These are phyloP conservation scores for Corythaixoides concolor DNA, from an alignment of 2,113 vertebrate genomes.

Conservation along the genomic window DNA sequence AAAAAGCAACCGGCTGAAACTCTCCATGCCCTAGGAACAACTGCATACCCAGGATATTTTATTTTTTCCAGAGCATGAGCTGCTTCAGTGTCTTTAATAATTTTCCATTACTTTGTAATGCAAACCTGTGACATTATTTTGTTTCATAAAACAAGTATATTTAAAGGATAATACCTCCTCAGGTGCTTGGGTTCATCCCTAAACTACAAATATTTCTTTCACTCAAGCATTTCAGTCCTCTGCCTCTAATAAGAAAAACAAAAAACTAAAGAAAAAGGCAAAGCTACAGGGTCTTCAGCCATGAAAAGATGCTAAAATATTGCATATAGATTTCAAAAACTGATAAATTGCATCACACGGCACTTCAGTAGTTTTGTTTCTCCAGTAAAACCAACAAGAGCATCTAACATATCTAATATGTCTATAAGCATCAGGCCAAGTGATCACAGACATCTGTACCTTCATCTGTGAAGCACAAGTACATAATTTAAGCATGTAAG, in stretches of 20 bases:
- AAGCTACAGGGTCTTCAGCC: background rate
- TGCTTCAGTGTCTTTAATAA: background rate
- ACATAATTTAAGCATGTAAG: background rate
- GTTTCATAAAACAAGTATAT: background rate
- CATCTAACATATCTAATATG: background rate
- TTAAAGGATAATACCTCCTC: background rate
- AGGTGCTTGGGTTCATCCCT: background rate
- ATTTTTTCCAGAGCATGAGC: background rate
- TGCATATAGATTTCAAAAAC: background rate
- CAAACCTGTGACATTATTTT: background rate
- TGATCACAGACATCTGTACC: background rate
- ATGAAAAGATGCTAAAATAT: background rate
- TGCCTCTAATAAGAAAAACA: background rate
- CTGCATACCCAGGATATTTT: background rate
- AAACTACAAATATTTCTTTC: background rate
- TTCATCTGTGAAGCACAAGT: background rate
- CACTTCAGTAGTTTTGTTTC: background rate
- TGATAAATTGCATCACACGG: background rate
- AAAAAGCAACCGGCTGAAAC: background rate
- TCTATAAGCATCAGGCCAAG: background rate
- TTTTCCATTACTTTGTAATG: background rate
- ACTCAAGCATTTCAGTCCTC: background rate
- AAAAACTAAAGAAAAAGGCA: background rate
- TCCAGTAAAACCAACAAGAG: background rate
- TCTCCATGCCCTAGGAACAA: background rate